Percentiles rank a stretch among this genome's conserved stretches.
Evolutionary conservation across 2,113 vertebrate species (phyloP).

Genomic region (Syngnathus typhle): DNA sequence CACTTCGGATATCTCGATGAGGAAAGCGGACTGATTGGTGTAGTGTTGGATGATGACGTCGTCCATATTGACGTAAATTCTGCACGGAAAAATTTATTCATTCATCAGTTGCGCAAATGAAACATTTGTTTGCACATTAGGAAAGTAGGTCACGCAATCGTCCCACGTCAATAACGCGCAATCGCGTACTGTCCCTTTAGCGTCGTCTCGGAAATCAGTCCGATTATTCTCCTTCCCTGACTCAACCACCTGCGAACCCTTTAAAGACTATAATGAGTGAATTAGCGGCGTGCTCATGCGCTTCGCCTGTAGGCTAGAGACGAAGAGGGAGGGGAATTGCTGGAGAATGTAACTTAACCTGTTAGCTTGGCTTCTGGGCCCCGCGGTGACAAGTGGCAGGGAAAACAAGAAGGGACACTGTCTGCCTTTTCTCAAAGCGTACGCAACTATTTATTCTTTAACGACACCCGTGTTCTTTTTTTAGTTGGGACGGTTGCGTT

Average conservation of each 20-base stretch:
- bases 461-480: not conserved
- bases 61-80: constrained; percentile 97
- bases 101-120: not conserved
- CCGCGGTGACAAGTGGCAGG: constrained; percentile 33
- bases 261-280: constrained; percentile 46
- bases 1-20: constrained; percentile 82
- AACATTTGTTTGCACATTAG: too few relatives aligned
- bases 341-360: constrained; percentile 66
- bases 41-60: constrained; percentile 98
- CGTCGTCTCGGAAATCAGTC: constrained; percentile 31
- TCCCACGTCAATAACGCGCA: not conserved
- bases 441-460: not conserved
- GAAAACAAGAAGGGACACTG: not conserved
- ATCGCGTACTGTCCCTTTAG: constrained; percentile 9
- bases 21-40: constrained; percentile 93
- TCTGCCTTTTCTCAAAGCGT: not conserved
- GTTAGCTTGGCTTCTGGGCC: constrained; percentile 55
- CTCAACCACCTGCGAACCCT: constrained; percentile 21
- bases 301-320: constrained; percentile 56
- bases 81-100: constrained; percentile 28
- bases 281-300: constrained; percentile 32
- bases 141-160: not conserved
- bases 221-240: constrained; percentile 12
- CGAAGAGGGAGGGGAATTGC: constrained; percentile 42
- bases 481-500: not conserved